Conservation (phyloP, 2,797 vertebrate genomes). For the Poeciliopsis presidionis region DNA sequence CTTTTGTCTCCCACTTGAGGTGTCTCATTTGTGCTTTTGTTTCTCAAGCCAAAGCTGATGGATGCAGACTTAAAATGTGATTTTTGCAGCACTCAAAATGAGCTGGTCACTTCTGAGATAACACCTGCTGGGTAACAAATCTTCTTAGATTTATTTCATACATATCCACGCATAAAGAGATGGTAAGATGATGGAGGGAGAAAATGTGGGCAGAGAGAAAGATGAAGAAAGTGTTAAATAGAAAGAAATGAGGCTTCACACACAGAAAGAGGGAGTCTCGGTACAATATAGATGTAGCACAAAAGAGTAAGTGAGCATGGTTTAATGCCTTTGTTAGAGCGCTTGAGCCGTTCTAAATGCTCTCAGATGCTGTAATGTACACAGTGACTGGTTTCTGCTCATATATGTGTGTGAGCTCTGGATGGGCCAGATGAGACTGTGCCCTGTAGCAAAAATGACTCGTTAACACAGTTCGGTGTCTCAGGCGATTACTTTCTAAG, state of each 20-base stretch:
- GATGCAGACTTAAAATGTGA: slow-evolving; percentile 16
- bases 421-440: slow-evolving; percentile 10
- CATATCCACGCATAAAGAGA: slow-evolving; percentile 22
- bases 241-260: slow-evolving; percentile 5
- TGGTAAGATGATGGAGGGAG: neutral
- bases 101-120: slow-evolving; percentile 27
- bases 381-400: slow-evolving; percentile 21
- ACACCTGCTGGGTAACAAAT: slow-evolving; percentile 41
- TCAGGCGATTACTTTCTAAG: slow-evolving; percentile 22
- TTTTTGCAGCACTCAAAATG: slow-evolving; percentile 12
- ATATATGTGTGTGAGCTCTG: slow-evolving; percentile 15
- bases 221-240: neutral
- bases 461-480: slow-evolving; percentile 28
- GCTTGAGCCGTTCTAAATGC: slow-evolving; percentile 29
- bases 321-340: slow-evolving; percentile 18
- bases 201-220: neutral
- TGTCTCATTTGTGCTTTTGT: slow-evolving; percentile 16
- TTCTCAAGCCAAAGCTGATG: slow-evolving; percentile 26
- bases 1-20: slow-evolving; percentile 32
- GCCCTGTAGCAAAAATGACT: slow-evolving; percentile 29
- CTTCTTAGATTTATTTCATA: slow-evolving; percentile 33
- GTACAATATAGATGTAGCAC: slow-evolving; percentile 25
- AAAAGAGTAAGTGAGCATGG: slow-evolving; percentile 12
- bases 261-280: slow-evolving; percentile 4
- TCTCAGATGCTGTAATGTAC: slow-evolving; percentile 51